Evolutionary conservation across 2,113 vertebrate species (phyloP).

Genomic region (Cyprinodon variegatus): DNA sequence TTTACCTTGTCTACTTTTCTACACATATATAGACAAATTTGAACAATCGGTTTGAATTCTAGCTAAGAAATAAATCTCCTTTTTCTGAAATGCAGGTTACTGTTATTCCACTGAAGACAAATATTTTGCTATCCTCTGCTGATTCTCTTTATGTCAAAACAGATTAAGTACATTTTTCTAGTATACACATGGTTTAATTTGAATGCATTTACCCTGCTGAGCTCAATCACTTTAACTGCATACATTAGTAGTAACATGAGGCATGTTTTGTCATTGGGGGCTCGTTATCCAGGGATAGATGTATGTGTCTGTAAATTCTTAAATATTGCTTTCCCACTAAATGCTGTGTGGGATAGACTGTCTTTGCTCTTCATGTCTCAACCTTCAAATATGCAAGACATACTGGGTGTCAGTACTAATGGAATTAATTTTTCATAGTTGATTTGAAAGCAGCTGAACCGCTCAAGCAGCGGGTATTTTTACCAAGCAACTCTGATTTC

Average conservation of each 20-base stretch:
- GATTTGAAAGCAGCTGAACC: conserved; percentile 43
- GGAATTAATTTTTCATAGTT: conserved; percentile 62
- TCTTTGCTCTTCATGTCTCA: conserved; percentile 6
- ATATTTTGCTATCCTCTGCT: background rate
- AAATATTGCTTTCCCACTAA: conserved; percentile 39
- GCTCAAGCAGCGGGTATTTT: conserved; percentile 35
- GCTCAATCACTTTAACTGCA: background rate
- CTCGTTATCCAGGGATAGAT: conserved; percentile 17
- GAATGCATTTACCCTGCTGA: background rate
- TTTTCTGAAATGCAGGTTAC: background rate
- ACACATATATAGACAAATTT: too few species aligned
- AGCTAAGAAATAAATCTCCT: too few species aligned
- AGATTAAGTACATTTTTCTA: background rate
- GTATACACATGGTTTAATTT: background rate
- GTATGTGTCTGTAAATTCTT: conserved; percentile 12
- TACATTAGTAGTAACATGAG: too few species aligned
- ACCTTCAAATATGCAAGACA: conserved; percentile 48
- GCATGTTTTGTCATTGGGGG: background rate
- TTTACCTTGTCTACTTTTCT: background rate
- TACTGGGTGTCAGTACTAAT: conserved; percentile 45
- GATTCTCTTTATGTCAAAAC: background rate
- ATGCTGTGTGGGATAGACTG: conserved; percentile 24
- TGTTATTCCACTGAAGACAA: background rate
- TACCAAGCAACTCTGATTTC: conserved; percentile 33
- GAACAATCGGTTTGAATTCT: too few species aligned